A percentile compares a stretch with the other conserved stretches of the same genome.
Evolutionary conservation across 2,797 vertebrate species (phyloP).

Genomic region (Hoplostethus mediterraneus): DNA sequence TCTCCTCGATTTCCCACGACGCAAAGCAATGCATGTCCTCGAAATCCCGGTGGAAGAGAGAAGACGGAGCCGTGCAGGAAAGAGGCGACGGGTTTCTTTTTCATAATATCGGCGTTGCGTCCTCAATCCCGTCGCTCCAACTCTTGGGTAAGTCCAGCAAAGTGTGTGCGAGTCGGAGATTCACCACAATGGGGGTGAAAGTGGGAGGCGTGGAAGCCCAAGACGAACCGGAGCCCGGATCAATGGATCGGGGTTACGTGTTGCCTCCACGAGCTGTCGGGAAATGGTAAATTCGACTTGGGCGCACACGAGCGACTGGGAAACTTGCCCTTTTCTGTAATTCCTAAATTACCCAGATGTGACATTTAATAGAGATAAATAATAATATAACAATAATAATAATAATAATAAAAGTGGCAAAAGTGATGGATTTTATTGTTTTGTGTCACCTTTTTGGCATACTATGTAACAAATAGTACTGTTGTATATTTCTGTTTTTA

Average conservation of each 20-base stretch:
- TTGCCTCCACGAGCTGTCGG: conserved; percentile 46
- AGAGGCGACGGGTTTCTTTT: conserved; percentile 17
- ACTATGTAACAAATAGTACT: no score
- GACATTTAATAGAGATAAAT: no score
- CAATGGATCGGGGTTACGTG: conserved; percentile 76
- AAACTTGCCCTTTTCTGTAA: no score
- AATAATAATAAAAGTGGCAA: no score
- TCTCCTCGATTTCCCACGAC: conserved; percentile 35
- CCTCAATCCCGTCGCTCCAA: conserved; percentile 58
- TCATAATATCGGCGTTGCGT: conserved; percentile 29
- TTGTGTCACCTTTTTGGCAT: no score
- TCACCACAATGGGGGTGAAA: conserved; percentile 86
- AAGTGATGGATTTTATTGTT: no score
- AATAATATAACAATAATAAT: no score
- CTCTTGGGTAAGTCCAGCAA: conserved; percentile 75
- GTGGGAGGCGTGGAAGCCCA: conserved; percentile 80
- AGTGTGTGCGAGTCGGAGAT: conserved; percentile 79
- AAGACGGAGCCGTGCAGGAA: conserved; percentile 57
- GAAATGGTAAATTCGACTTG: not conserved
- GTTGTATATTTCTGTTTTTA: no score
- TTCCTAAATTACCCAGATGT: no score
- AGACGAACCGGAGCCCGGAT: conserved; percentile 77
- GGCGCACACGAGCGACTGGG: no score
- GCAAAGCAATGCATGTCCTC: conserved; percentile 56
- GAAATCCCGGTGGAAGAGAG: conserved; percentile 37